A percentile compares a stretch with the other conserved stretches of the same genome.
phyloP scores from a whole-genome alignment of 30 jellyfish, hydroid and myxozoan species.

The Phacellophora camtschatica region DNA sequence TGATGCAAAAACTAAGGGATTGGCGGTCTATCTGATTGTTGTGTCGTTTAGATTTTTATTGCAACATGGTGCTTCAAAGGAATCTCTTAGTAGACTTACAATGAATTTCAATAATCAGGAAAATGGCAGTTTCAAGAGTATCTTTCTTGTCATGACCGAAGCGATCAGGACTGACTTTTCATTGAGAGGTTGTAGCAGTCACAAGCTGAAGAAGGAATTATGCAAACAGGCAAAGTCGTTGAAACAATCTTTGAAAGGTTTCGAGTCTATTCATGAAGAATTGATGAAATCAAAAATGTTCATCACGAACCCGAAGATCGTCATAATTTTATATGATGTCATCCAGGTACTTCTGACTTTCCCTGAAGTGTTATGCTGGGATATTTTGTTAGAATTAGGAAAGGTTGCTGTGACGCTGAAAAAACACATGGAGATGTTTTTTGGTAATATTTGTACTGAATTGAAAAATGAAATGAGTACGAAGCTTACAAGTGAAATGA shows the following conservation, averaged over 20 bases:
- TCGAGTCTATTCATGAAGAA: neutral
- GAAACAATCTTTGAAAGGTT: constrained; percentile 1
- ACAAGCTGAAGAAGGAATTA: neutral
- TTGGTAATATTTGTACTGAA: neutral
- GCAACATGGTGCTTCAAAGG: constrained; percentile 4
- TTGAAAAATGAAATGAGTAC: neutral
- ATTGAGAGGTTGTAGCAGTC: neutral
- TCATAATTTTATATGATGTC: constrained; percentile 28
- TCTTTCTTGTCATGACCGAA: neutral
- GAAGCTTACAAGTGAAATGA: neutral
- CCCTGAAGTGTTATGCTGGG: constrained; percentile 35
- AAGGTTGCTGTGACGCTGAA: neutral
- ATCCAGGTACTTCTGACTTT: constrained; percentile 2
- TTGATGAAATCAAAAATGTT: constrained; percentile 1
- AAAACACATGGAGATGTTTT: neutral
- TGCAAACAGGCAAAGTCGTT: constrained; percentile 43
- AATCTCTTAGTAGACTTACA: neutral
- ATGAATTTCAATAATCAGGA: neutral
- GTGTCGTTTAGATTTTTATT: constrained; percentile 10
- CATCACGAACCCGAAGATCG: constrained; percentile 30
- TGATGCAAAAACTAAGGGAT: neutral
- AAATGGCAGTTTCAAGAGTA: neutral
- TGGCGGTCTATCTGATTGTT: neutral
- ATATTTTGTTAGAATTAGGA: neutral
- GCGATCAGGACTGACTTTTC: constrained; percentile 1